Percentiles rank a stretch among this genome's conserved stretches.
Evolutionary conservation across 2,888 invertebrate genomes (phyloP).

Genomic region (Drosophila paramelanica): DNA sequence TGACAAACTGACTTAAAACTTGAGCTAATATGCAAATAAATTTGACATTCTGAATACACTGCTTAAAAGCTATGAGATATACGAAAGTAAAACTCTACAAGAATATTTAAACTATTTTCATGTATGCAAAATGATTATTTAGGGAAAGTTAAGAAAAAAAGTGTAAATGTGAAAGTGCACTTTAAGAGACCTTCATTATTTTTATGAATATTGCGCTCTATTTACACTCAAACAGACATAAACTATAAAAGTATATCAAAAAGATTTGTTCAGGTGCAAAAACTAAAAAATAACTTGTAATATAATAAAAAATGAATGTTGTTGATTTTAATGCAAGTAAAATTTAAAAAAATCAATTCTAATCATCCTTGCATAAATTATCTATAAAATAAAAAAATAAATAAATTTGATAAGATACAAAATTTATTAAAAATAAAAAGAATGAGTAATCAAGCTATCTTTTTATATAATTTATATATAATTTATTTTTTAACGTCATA

Average conservation of each 20-base stretch:
- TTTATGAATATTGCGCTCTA: neutral
- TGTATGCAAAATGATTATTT: neutral
- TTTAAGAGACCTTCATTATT: neutral
- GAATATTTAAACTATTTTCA: neutral
- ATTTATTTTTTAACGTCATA: neutral
- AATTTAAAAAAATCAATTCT: too few species aligned
- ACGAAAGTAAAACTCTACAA: neutral
- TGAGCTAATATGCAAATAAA: conserved; percentile 36
- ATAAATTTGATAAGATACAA: too few species aligned
- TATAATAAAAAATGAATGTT: too few species aligned
- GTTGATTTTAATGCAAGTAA: too few species aligned
- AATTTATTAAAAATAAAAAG: too few species aligned
- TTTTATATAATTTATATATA: neutral
- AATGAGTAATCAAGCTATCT: too few species aligned
- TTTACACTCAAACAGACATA: neutral
- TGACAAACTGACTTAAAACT: conserved; percentile 38
- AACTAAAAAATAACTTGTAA: too few species aligned
- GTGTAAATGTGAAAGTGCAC: neutral
- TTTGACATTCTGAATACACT: neutral
- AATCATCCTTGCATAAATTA: too few species aligned
- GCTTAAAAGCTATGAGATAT: neutral
- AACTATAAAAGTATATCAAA: too few species aligned
- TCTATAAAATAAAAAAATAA: too few species aligned
- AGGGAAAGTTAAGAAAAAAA: neutral
- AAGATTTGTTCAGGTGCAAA: too few species aligned